Evolutionary conservation across 2,797 vertebrate genomes (phyloP), one percentile per base, ranked within the genome.

Genomic region (Cephalopachus bancanus): DNA sequence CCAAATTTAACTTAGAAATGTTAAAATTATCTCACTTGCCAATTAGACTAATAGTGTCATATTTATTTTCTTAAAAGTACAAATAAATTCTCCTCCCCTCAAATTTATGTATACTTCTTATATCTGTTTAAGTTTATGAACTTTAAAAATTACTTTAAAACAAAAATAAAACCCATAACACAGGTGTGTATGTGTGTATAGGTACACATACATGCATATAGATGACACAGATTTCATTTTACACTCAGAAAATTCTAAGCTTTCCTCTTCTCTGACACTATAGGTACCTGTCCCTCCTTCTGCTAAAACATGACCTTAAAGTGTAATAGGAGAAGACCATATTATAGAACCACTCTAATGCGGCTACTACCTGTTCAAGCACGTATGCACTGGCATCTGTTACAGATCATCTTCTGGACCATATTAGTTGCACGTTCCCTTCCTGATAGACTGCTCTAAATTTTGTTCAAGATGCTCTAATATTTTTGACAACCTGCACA

Each of bases 401-500:
- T 97, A 97, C 75, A 95, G 97, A 98, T 97, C 97, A 96, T 97
- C 98, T 97, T 95, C 97, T 71, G 98, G 96, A 97, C 98, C 97
- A 97, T 97, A 98, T 97, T 97, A 96, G 96, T 93, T 97, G 96
- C 96, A 95, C 83, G 94, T 95, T 98, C 96, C 96, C 96, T 4
- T 97, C 97, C 95, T 98, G 98, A 98, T 83, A 98, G 98, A 97
- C 95, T 5, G 97, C 97, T 98, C 88, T 91, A 94, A 96, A 97
- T 98, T 98, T 98, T 98, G 95, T 92, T 98, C 96, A 89, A 98
- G 96, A 98, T 93, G 95, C 93, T 93, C 96, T 98, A 97, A 98
- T 97, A 98, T 96, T 98, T 98, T 86, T 98, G 98, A 98, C 97
- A 98, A 98, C 96, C 97, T 97, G 96, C 97, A 98, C 93, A 98